Evolutionary conservation across 2,888 invertebrate species (phyloP).

Genomic region (Pharmacophagus antenor): DNA sequence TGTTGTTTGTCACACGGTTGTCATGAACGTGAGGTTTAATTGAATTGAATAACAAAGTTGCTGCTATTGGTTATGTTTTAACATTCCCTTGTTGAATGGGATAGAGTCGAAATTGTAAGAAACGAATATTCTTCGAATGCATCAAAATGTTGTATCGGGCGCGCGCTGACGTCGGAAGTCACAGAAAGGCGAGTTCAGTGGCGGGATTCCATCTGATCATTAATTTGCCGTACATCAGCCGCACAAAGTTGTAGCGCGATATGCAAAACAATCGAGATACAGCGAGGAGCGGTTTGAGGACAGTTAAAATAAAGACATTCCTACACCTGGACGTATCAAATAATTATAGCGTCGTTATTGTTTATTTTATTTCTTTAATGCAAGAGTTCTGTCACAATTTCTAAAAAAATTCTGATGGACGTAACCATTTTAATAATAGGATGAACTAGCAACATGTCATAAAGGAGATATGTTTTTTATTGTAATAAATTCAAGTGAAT

Average conservation of each 20-base stretch:
- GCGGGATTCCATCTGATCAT: constrained; percentile 68
- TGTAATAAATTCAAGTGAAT: too few species aligned
- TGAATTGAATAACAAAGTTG: constrained; percentile 70
- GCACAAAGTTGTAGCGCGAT: constrained; percentile 60
- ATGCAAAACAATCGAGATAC: constrained; percentile 77
- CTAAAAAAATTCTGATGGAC: not conserved
- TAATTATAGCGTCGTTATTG: not conserved
- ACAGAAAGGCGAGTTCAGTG: constrained; percentile 48
- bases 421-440: too few species aligned
- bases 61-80: constrained; percentile 44
- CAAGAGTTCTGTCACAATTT: not conserved
- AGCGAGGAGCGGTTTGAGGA: constrained; percentile 51
- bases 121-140: constrained; percentile 37
- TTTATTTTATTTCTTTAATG: not conserved
- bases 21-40: constrained; percentile 60
- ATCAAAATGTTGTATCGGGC: constrained; percentile 40
- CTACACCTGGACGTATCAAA: constrained; percentile 29
- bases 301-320: constrained; percentile 37
- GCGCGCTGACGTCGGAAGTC: constrained; percentile 50
- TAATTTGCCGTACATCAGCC: constrained; percentile 68
- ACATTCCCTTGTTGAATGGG: constrained; percentile 42
- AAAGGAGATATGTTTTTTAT: too few species aligned
- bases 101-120: constrained; percentile 50
- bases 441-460: too few species aligned
- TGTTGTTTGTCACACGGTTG: constrained; percentile 52